Evolutionary conservation across 1,140 invertebrate genomes (phyloP).

Genomic region (Drosophila simulans): DNA sequence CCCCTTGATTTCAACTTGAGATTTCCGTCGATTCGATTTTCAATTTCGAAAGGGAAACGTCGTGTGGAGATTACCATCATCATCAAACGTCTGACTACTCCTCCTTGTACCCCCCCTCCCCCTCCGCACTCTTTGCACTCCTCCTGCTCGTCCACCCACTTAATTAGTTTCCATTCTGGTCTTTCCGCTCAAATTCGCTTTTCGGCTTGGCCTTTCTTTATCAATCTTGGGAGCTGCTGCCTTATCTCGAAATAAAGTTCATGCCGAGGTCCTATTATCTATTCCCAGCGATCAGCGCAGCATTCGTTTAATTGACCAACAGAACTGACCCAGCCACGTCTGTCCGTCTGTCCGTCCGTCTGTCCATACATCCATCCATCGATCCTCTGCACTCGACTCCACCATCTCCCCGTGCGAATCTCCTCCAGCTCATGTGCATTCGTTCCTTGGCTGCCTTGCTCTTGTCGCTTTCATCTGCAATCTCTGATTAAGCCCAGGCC

Average conservation of each 20-base stretch:
- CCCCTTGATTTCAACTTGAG: slow-evolving; percentile 48
- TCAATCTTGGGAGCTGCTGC: slow-evolving; percentile 58
- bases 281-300: slow-evolving; percentile 73
- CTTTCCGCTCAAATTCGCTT: slow-evolving; percentile 45
- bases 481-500: slow-evolving; percentile 53
- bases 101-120: background rate
- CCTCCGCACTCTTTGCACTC: background rate
- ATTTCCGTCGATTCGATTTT: slow-evolving; percentile 64
- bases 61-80: slow-evolving; percentile 45
- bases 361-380: slow-evolving; percentile 49
- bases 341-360: slow-evolving; percentile 9
- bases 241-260: slow-evolving; percentile 76
- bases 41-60: slow-evolving; percentile 54
- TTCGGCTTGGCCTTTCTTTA: slow-evolving; percentile 59
- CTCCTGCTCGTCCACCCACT: slow-evolving; percentile 59
- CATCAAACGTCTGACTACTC: slow-evolving; percentile 20
- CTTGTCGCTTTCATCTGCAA: slow-evolving; percentile 57
- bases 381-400: slow-evolving; percentile 29
- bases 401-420: background rate
- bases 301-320: slow-evolving; percentile 75
- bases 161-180: slow-evolving; percentile 56
- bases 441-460: slow-evolving; percentile 27
- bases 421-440: slow-evolving; percentile 17
- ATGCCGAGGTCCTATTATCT: slow-evolving; percentile 77
- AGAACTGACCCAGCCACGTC: slow-evolving; percentile 42